Conservation (phyloP, 1,140 invertebrate species). For the Mercenaria mercenaria region DNA sequence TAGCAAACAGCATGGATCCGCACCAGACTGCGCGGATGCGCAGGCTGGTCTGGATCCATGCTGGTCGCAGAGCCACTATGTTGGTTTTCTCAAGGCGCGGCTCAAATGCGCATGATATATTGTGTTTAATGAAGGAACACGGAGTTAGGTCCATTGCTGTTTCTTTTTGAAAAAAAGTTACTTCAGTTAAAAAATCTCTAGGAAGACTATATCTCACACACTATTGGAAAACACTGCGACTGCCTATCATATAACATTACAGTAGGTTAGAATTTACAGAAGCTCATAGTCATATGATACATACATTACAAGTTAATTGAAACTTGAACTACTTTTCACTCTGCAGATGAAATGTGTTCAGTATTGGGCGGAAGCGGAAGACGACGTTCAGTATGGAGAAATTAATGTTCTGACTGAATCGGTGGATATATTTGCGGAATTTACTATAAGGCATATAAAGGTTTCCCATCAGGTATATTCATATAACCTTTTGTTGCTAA, state of each 20-base stretch:
- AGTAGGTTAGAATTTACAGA: too few relatives aligned
- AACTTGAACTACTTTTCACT: background rate
- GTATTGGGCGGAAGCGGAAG: constrained; percentile 93
- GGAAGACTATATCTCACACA: too few relatives aligned
- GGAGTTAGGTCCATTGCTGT: background rate
- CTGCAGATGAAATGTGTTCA: constrained; percentile 96
- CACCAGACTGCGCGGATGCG: too few relatives aligned
- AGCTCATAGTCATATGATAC: too few relatives aligned
- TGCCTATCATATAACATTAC: too few relatives aligned
- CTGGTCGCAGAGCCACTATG: too few relatives aligned
- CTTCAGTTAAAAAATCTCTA: too few relatives aligned
- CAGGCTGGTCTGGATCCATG: too few relatives aligned
- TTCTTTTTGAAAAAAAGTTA: background rate
- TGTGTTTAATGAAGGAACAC: background rate
- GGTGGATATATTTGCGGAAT: constrained; percentile 26
- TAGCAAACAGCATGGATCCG: too few relatives aligned
- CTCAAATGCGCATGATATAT: too few relatives aligned
- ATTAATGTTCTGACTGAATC: constrained; percentile 73
- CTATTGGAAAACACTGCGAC: too few relatives aligned
- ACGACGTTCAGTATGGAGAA: constrained; percentile 74
- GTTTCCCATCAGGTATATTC: background rate
- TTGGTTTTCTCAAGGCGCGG: too few relatives aligned
- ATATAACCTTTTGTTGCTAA: constrained; percentile 14
- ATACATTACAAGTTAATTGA: background rate
- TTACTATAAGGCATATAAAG: constrained; percentile 1